Percentiles rank a stretch among this genome's conserved stretches.
phyloP scores from a whole-genome alignment of 2,888 invertebrate genomes.

The Bedellia somnulentella region DNA sequence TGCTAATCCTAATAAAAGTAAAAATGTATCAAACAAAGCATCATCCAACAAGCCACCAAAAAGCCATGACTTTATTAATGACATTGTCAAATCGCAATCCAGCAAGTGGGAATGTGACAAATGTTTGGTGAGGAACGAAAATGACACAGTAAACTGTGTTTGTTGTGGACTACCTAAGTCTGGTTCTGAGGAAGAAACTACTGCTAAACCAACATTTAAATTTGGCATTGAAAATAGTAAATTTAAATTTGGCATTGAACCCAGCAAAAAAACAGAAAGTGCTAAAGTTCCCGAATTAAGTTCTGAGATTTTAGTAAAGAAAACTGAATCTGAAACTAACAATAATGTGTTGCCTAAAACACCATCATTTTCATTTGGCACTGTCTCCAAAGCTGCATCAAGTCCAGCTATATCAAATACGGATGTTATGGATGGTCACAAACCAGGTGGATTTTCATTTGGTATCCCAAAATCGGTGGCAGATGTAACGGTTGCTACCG shows the following conservation, averaged over 20 bases:
- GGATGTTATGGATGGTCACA: conserved; percentile 8
- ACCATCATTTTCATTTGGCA: conserved; percentile 21
- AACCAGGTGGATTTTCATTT: conserved; percentile 22
- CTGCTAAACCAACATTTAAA: conserved; percentile 19
- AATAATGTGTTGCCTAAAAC: conserved; percentile 29
- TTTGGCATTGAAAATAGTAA: conserved; percentile 20
- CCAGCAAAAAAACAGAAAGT: conserved; percentile 3
- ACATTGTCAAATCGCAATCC: conserved; percentile 15
- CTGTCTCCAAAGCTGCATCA: conserved; percentile 18
- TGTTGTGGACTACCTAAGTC: conserved; percentile 30
- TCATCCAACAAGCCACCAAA: not conserved
- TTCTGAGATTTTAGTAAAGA: conserved; percentile 9
- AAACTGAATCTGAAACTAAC: conserved; percentile 27
- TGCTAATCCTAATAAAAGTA: conserved; percentile 15
- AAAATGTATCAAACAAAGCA: not conserved
- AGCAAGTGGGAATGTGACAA: conserved; percentile 35
- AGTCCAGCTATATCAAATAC: conserved; percentile 10
- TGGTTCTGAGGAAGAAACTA: conserved; percentile 13
- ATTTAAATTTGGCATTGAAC: conserved; percentile 40
- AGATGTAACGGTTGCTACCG: not conserved
- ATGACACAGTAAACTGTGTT: conserved; percentile 21
- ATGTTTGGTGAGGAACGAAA: conserved; percentile 33
- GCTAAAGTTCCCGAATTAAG: conserved; percentile 17
- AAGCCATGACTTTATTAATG: too few species aligned
- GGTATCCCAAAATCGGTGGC: conserved; percentile 22